Evolutionary conservation across 2,888 invertebrate genomes (phyloP), one percentile per base, ranked within the genome.

Genomic region (Nomada lathburiana): DNA sequence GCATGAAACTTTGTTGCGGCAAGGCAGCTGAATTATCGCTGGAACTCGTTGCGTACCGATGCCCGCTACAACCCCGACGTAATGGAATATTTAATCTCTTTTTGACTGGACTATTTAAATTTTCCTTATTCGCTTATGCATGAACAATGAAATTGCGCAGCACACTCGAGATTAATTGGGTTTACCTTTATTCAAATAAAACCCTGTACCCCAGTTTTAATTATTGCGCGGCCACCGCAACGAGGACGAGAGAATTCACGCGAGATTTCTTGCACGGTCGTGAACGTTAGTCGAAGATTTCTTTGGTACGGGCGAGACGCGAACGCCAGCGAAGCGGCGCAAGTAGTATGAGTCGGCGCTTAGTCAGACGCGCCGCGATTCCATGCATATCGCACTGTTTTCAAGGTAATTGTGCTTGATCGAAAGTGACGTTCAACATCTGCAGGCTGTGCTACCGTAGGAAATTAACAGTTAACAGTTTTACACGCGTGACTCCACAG

Each of bases 1-100:
- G 36, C 59, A 73, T 72, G 67, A 52, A 84, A 84, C 69, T 84
- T 84, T 65, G 83, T 80, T 72, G 76, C 75, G 47, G 44, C 50
- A 63, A 85, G 26, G 44, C 53, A 59, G 84, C 65, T 85, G 85
- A 85, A 77, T 84, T 81, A 84, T 85, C 81, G 77, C 73, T 70
- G 55, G 68, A 71, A 75, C 68, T 63, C 52, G 76, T 29, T 59
- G n/a, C 67, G 55, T 59, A 62, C 36, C 81, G 55, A 72, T 72
- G 80, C 64, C 23, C 70, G 53, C 53, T 26, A 23, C 20, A 20
- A 16, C 65, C 50, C 53, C 84, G 52, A 62, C 71, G 74, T 86
- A 86, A 86, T 86, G 84, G 87, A 86, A 86, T 86, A 86, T 86
- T 86, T 85, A 85, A 86, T 86, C 83, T 72, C 82, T 77, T 76